Conservation (phyloP, 2,797 vertebrate genomes). For the Gymnoscopelus braueri region DNA sequence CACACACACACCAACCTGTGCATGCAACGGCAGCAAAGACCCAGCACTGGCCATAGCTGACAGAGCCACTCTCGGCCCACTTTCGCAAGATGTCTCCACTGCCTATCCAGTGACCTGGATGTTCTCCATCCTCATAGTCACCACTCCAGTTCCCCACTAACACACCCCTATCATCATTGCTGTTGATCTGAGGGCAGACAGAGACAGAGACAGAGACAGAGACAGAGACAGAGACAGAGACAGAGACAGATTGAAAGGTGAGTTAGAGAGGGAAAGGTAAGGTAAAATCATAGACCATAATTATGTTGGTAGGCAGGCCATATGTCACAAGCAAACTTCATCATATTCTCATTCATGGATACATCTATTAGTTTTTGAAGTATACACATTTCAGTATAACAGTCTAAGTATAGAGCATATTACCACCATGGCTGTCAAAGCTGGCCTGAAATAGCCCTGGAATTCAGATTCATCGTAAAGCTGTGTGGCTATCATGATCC, state of each 20-base stretch:
- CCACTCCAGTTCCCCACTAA: constrained; percentile 83
- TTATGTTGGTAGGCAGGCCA: too few relatives aligned
- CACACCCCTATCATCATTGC: constrained; percentile 85
- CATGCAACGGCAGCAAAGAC: constrained; percentile 89
- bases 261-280: too few relatives aligned
- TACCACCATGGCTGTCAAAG: not conserved
- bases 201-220: not conserved
- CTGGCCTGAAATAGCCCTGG: not conserved
- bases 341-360: too few relatives aligned
- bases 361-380: too few relatives aligned
- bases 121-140: constrained; percentile 69
- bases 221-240: too few relatives aligned
- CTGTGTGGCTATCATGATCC: not conserved
- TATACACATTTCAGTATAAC: too few relatives aligned
- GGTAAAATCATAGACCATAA: too few relatives aligned
- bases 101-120: constrained; percentile 84
- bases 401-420: not conserved
- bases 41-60: constrained; percentile 90
- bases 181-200: constrained; percentile 82
- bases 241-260: not conserved
- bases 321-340: too few relatives aligned
- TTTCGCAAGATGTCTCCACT: constrained; percentile 84
- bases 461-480: not conserved
- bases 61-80: constrained; percentile 82
- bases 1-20: constrained; percentile 76